Conservation (phyloP, 2,797 vertebrate genomes). For the Aulostomus chinensis region DNA sequence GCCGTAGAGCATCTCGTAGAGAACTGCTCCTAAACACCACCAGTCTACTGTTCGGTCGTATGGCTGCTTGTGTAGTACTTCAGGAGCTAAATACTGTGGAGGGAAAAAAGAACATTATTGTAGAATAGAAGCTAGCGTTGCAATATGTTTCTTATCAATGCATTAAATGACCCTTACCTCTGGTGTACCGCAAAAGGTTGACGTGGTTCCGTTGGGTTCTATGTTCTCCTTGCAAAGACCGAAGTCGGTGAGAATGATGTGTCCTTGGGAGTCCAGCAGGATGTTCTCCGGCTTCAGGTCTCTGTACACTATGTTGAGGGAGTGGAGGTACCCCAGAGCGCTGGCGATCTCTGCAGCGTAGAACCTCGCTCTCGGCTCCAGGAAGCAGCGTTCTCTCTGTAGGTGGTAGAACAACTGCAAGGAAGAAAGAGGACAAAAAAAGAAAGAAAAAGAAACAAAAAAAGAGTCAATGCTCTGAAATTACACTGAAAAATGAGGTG, state of each 20-base stretch:
- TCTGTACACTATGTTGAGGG: slow-evolving; percentile 96
- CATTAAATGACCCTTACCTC: slow-evolving; percentile 94
- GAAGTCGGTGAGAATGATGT: slow-evolving; percentile 97
- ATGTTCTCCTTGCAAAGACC: slow-evolving; percentile 99
- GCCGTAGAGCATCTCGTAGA: slow-evolving; percentile 99
- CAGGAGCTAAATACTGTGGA: slow-evolving; percentile 93
- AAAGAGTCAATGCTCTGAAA: slow-evolving; percentile 13
- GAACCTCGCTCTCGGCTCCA: slow-evolving; percentile 95
- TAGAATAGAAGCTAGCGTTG: too few relatives aligned
- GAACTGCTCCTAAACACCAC: slow-evolving; percentile 98
- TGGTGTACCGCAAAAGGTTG: slow-evolving; percentile 97
- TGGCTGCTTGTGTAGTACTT: slow-evolving; percentile 98
- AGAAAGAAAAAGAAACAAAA: neutral
- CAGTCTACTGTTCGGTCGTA: slow-evolving; percentile 98
- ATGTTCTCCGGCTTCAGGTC: slow-evolving; percentile 99
- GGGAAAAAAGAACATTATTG: neutral
- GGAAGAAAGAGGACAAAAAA: too few relatives aligned
- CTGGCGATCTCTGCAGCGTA: slow-evolving; percentile 98
- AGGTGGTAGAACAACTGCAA: slow-evolving; percentile 98
- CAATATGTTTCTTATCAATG: too few relatives aligned
- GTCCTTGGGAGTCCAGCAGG: slow-evolving; percentile 95
- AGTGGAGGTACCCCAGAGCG: slow-evolving; percentile 96
- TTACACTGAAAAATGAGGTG: too few relatives aligned
- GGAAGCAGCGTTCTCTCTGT: slow-evolving; percentile 96
- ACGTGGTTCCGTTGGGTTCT: slow-evolving; percentile 95